phyloP scores from a whole-genome alignment of 1,140 invertebrate species.

The Nymphalis io region DNA sequence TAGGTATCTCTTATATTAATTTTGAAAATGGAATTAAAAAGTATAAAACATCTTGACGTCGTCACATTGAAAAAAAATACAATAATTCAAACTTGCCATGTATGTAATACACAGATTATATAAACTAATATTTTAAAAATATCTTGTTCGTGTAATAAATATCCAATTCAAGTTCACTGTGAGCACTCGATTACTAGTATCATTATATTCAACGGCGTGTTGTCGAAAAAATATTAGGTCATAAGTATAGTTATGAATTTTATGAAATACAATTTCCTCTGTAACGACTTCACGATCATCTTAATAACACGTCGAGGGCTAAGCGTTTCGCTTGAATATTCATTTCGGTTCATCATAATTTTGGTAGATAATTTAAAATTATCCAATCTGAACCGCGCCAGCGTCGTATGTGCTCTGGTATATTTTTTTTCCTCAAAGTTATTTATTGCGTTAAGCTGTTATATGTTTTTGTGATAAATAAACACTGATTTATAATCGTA shows the following conservation, averaged over 20 bases:
- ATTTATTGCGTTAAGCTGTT: constrained; percentile 37
- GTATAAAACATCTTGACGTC: no score
- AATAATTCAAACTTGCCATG: no score
- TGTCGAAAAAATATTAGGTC: constrained; percentile 74
- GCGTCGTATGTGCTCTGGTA: constrained; percentile 42
- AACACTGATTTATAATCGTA: not conserved
- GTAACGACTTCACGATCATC: constrained; percentile 74
- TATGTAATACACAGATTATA: no score
- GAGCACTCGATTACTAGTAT: constrained; percentile 45
- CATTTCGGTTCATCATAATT: constrained; percentile 77
- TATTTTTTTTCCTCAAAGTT: constrained; percentile 65
- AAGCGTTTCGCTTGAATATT: constrained; percentile 78
- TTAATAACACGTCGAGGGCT: constrained; percentile 71
- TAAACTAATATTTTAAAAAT: not conserved
- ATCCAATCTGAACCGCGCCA: constrained; percentile 58
- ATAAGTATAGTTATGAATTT: constrained; percentile 78
- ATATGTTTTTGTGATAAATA: constrained; percentile 21
- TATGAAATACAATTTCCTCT: constrained; percentile 76
- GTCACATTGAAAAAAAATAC: no score
- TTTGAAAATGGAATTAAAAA: no score
- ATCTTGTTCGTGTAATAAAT: constrained; percentile 36
- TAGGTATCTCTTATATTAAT: no score
- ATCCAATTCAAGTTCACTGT: constrained; percentile 42
- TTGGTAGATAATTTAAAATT: constrained; percentile 76
- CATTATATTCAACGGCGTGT: constrained; percentile 72